Evolutionary conservation across 2,888 invertebrate genomes (phyloP).

Genomic region (Drosophila emarginata): DNA sequence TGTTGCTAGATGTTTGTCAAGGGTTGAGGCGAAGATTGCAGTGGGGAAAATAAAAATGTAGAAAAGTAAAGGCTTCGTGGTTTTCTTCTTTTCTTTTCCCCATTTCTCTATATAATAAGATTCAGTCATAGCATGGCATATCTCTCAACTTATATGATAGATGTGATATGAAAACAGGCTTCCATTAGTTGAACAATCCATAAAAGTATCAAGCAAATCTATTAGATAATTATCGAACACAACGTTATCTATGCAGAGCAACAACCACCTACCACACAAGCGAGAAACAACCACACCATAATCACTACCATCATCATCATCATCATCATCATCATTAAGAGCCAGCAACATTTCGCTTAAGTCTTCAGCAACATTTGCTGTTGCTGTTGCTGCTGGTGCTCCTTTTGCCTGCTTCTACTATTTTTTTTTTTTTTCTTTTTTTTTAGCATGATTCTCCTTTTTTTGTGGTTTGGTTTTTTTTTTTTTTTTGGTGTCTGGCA

Average conservation of each 20-base stretch:
- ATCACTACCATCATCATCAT: constrained; percentile 15
- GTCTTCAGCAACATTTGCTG: constrained; percentile 64
- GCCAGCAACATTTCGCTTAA: constrained; percentile 30
- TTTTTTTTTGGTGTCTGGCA: constrained; percentile 62
- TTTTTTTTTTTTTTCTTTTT: neutral
- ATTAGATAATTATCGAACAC: constrained; percentile 24
- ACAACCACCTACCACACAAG: constrained; percentile 27
- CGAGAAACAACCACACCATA: constrained; percentile 20
- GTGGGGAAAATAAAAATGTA: neutral
- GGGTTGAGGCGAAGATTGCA: neutral
- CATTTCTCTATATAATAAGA: too few species aligned
- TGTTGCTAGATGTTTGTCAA: neutral
- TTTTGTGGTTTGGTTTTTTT: constrained; percentile 40
- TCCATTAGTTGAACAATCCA: constrained; percentile 3
- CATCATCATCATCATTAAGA: constrained; percentile 49
- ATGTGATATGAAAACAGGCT: neutral
- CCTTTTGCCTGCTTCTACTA: constrained; percentile 11
- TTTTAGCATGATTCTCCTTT: neutral
- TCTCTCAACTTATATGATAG: neutral
- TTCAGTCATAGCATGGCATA: too few species aligned
- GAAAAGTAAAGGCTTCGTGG: too few species aligned
- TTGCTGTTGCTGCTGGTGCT: constrained; percentile 23
- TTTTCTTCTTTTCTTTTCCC: too few species aligned
- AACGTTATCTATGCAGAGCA: constrained; percentile 25
- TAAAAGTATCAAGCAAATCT: constrained; percentile 27